phyloP scores from a whole-genome alignment of 2,797 vertebrate genomes.

The Bovichtus diacanthus region DNA sequence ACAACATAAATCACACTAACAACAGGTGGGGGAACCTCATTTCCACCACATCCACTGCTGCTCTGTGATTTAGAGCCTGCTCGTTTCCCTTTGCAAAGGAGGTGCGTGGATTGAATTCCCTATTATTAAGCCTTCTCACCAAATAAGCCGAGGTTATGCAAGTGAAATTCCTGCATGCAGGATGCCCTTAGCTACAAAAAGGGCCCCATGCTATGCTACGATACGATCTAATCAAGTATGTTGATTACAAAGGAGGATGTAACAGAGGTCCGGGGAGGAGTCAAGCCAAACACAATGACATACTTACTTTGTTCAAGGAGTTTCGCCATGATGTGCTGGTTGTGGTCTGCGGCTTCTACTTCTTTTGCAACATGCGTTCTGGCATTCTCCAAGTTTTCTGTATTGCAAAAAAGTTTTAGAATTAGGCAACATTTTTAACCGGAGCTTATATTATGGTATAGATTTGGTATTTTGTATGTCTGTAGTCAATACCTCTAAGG shows the following conservation, averaged over 20 bases:
- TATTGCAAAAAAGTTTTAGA: conserved; percentile 36
- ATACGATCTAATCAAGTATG: conserved; percentile 57
- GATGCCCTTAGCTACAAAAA: conserved; percentile 59
- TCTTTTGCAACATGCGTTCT: conserved; percentile 92
- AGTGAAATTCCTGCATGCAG: conserved; percentile 75
- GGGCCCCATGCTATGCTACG: conserved; percentile 47
- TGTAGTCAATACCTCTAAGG: conserved; percentile 87
- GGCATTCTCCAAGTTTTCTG: conserved; percentile 94
- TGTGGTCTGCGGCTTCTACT: conserved; percentile 92
- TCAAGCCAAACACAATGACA: conserved; percentile 10
- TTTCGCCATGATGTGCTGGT: conserved; percentile 93
- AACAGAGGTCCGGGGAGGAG: conserved; percentile 16
- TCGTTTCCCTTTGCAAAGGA: conserved; percentile 52
- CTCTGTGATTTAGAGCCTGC: conserved; percentile 53
- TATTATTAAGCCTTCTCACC: conserved; percentile 64
- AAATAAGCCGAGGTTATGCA: conserved; percentile 74
- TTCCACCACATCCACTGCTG: conserved; percentile 50
- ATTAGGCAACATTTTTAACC: conserved; percentile 9
- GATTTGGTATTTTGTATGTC: no score
- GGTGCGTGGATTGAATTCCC: conserved; percentile 58
- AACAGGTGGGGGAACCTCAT: conserved; percentile 65
- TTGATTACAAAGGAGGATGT: conserved; percentile 49
- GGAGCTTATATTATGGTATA: neutral
- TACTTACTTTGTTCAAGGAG: conserved; percentile 94
- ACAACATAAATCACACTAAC: conserved; percentile 70